These are phyloP conservation scores for Ptychoptera albimana DNA, from an alignment of 2,888 invertebrate genomes.

Conservation along the genomic window DNA sequence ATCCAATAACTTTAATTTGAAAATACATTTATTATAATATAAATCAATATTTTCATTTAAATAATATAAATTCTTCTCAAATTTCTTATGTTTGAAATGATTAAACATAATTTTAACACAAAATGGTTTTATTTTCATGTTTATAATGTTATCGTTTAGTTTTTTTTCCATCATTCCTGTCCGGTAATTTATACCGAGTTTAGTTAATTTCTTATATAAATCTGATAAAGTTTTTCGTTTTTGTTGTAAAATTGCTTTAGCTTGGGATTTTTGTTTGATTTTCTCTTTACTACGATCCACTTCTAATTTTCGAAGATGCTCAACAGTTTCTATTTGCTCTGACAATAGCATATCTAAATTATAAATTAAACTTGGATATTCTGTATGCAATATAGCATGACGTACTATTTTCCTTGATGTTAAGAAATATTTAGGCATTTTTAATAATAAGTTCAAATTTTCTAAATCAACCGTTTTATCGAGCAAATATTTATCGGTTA, in stretches of 20 bases:
- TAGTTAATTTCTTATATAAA: conserved; percentile 61
- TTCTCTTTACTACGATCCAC: conserved; percentile 34
- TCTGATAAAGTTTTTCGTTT: conserved; percentile 75
- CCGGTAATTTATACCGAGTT: conserved; percentile 65
- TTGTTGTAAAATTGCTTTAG: conserved; percentile 66
- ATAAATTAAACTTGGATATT: conserved; percentile 44
- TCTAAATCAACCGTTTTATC: not conserved
- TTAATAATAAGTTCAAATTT: conserved; percentile 15
- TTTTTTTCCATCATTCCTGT: conserved; percentile 52
- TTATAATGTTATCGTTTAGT: conserved; percentile 35
- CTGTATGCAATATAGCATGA: conserved; percentile 37
- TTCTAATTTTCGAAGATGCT: conserved; percentile 48
- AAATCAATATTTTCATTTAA: conserved; percentile 26
- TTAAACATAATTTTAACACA: conserved; percentile 43
- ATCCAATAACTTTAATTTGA: conserved; percentile 25
- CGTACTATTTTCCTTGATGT: conserved; percentile 49
- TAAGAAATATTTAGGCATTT: conserved; percentile 33
- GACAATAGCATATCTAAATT: conserved; percentile 49
- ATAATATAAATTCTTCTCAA: conserved; percentile 25
- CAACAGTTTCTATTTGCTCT: conserved; percentile 48
- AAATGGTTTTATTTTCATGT: conserved; percentile 52
- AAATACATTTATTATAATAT: conserved; percentile 26
- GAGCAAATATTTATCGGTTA: conserved; percentile 11
- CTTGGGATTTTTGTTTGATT: conserved; percentile 60
- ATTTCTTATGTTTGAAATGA: conserved; percentile 36